Conservation (phyloP, 2,888 invertebrate genomes). For the Listrodromus nycthemerus region DNA sequence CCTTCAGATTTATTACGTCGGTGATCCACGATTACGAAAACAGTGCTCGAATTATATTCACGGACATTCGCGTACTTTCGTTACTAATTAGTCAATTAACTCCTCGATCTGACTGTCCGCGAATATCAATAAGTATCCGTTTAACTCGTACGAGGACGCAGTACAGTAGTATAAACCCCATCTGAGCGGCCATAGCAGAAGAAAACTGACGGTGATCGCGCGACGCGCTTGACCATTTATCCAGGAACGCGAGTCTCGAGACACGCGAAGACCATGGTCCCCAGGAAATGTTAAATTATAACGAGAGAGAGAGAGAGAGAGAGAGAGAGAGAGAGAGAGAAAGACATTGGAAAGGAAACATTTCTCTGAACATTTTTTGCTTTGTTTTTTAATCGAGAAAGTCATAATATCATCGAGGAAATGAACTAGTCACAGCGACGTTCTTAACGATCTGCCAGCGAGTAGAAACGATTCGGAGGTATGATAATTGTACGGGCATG, state of each 20-base stretch:
- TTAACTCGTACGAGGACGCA: not conserved
- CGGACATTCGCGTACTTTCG: not conserved
- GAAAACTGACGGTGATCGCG: conserved; percentile 38
- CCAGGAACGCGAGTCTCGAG: conserved; percentile 53
- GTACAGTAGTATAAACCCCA: not conserved
- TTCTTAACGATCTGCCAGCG: not conserved
- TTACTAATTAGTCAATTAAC: conserved; percentile 31
- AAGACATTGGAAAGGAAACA: conserved; percentile 3
- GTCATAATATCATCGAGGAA: conserved; percentile 25
- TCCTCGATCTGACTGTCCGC: conserved; percentile 5
- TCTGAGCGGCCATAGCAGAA: conserved; percentile 24
- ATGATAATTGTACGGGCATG: not conserved
- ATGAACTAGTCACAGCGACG: not conserved
- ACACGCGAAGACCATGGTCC: conserved; percentile 49
- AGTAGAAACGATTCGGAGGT: not conserved
- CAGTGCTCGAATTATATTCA: not conserved
- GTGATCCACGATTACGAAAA: conserved; percentile 23
- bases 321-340: conserved; percentile 16
- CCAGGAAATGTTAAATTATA: conserved; percentile 62
- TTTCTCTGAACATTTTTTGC: not conserved
- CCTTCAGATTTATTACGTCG: conserved; percentile 47
- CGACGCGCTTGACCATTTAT: conserved; percentile 52
- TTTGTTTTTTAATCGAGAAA: not conserved
- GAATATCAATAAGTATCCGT: conserved; percentile 20
- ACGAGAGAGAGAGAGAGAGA: conserved; percentile 32